Conservation (phyloP, 2,797 vertebrate genomes). For the Onychomys arenicola region DNA sequence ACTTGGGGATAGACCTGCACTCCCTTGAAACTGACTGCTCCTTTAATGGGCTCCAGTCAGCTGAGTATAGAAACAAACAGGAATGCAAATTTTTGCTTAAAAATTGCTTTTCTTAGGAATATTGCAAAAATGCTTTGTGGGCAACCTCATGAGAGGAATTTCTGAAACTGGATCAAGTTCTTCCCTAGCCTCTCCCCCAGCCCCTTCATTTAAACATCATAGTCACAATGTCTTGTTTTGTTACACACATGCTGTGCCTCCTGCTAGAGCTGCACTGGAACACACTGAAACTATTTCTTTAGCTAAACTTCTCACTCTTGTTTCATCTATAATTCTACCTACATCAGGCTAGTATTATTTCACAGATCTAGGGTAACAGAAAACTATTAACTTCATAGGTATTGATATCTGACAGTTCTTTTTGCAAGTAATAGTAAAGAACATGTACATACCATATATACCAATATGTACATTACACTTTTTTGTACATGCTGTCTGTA, state of each 20-base stretch:
- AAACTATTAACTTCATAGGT: not conserved
- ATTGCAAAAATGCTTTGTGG: not conserved
- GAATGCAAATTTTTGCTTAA: not conserved
- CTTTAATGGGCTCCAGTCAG: constrained; percentile 23
- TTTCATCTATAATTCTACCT: not conserved
- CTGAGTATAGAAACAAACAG: not conserved
- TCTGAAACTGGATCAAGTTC: not conserved
- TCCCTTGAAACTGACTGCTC: not conserved
- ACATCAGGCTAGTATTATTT: not conserved
- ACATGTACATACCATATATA: not conserved
- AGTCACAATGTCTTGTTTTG: not conserved
- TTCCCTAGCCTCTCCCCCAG: not conserved
- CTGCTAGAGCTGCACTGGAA: not conserved
- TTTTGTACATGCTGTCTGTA: not conserved
- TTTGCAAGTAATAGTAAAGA: not conserved
- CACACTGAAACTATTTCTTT: not conserved
- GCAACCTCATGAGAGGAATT: not conserved
- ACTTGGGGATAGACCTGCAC: not conserved
- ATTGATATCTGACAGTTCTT: not conserved
- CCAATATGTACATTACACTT: not conserved
- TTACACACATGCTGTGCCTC: not conserved
- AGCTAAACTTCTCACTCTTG: not conserved
- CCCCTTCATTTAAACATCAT: not conserved
- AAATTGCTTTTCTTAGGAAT: not conserved
- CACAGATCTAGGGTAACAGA: constrained; percentile 2